Evolutionary conservation across 1,140 invertebrate species (phyloP), one percentile per base, ranked within the genome.

Genomic region (Papilio polytes): DNA sequence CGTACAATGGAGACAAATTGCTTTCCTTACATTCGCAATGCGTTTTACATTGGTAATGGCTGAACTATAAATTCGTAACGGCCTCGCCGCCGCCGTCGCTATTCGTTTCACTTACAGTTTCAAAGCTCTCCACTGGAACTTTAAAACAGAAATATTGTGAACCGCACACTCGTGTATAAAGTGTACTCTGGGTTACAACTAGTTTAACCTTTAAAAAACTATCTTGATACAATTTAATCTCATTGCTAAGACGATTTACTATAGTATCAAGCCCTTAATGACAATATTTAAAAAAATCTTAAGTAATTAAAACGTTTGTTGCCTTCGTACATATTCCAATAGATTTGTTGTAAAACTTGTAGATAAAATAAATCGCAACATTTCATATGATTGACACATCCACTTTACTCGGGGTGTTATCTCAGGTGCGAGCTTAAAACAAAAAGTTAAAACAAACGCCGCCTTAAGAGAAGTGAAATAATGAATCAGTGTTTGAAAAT

Each of bases 401-500:
- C 26, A 70, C 63, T 70, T 63, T 31, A 13, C 26, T 31, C 63
- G 1, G 9, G 12, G 26, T 70, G 63, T 70, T 70, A 70, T 70
- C 63, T 70, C 63, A 70, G 63, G 63, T 70, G 63, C 20, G 63
- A 70, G 63, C 22, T 70, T 70, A 70, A 66, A 15, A 70, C 22
- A 31, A 70, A 70, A 70, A 70, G 63, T 70, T 70, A 70, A 70
- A 70, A 70, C 63, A 70, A 18, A 70, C 63, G 26, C 63, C 63
- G 63, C 63, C 63, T 70, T 31, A 22, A 51, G 41, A 56, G 56
- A 78, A 78, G 76, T 41, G 76, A 78, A 63, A 59, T 78, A 78
- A 76, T 59, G 76, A 59, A 63, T 78, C 77, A 78, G 41, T 66
- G 77, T 66, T 78, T 78, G 77, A 63, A 78, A 46, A 66, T 78